Conservation (phyloP, 2,113 vertebrate species). For the Poeciliopsis turrubarensis region DNA sequence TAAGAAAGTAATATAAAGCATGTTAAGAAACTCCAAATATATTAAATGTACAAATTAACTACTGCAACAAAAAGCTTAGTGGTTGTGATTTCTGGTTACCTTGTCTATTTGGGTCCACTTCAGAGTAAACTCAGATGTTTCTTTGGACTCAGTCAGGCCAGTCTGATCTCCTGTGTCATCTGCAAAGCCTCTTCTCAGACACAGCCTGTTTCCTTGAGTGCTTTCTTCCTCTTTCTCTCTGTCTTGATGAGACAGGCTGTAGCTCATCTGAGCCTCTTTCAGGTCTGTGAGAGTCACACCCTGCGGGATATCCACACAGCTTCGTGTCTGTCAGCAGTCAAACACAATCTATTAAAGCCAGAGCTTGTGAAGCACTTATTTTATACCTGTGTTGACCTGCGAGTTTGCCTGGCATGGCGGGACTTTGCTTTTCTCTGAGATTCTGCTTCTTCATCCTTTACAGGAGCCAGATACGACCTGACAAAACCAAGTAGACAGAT, state of each 20-base stretch:
- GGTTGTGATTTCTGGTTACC: slow-evolving; percentile 58
- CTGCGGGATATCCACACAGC: slow-evolving; percentile 68
- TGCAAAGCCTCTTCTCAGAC: slow-evolving; percentile 36
- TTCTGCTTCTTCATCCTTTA: slow-evolving; percentile 92
- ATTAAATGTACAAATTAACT: not conserved
- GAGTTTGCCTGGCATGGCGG: slow-evolving; percentile 91
- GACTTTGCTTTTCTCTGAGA: slow-evolving; percentile 93
- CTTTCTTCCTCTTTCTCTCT: slow-evolving; percentile 67
- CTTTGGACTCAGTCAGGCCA: slow-evolving; percentile 31
- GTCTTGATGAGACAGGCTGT: slow-evolving; percentile 79
- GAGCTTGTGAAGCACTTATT: not conserved
- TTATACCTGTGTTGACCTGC: slow-evolving; percentile 91
- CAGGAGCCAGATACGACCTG: slow-evolving; percentile 83
- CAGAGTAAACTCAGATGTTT: slow-evolving; percentile 33
- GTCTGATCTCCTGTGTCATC: slow-evolving; percentile 54
- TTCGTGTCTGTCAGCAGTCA: slow-evolving; percentile 9
- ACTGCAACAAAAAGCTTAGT: not conserved
- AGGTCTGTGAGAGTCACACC: slow-evolving; percentile 92
- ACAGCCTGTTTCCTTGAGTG: slow-evolving; percentile 12
- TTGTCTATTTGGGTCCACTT: slow-evolving; percentile 76
- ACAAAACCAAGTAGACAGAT: not conserved
- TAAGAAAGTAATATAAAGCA: not conserved
- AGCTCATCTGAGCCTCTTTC: slow-evolving; percentile 88
- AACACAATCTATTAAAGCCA: not conserved
- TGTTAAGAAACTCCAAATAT: not conserved